Base-by-base conservation (phyloP, 2,888 invertebrate genomes). In the Crioceris asparagi region DNA sequence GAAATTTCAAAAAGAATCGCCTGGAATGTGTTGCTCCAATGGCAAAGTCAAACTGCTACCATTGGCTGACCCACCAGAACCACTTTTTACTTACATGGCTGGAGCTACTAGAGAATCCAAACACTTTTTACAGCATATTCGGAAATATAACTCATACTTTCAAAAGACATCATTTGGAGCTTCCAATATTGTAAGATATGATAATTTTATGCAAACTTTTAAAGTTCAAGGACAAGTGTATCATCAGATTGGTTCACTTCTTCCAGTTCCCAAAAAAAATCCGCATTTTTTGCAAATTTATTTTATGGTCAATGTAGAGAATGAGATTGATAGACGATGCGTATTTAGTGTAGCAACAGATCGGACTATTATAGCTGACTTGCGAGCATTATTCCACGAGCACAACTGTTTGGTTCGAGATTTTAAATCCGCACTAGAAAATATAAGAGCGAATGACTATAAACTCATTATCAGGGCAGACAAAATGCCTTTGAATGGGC, bases 381-480 rank as follows among this genome's bases (percentile, higher is more conserved):
- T 46, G 31, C 45, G 46, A 30, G 10, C 27, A 17, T 31, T 45
- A 2, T 34, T 47, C 34, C 48, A 55, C 44, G 43, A 50, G 41
- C 43, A 54, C 29, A 52, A 60, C 47, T 33, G 44, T 35, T 56
- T 56, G 43, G 36, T 59, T 36, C 19, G 32, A 40, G 37, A 55
- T 30, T 60, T 61, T 41, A 55, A 49, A 45, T 53, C 47, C 23
- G 53, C 56, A 3, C 35, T 59, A 21, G 21, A 21, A 7, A 6
- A 21, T 8, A 21, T 21, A 21, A 7, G 6, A 21, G 6, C 21
- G 29, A 54, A 53, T 12, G 38, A 54, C 37, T 45, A 57, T 39
- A 56, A 50, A 49, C 42, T 61, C 27, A 52, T 57, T 4, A 59
- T 60, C 36, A 48, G 40, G 49, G 56, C 57, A 17, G 57, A 60